Conservation (phyloP, 2,888 invertebrate species). For the Lycophotia porphyrea region DNA sequence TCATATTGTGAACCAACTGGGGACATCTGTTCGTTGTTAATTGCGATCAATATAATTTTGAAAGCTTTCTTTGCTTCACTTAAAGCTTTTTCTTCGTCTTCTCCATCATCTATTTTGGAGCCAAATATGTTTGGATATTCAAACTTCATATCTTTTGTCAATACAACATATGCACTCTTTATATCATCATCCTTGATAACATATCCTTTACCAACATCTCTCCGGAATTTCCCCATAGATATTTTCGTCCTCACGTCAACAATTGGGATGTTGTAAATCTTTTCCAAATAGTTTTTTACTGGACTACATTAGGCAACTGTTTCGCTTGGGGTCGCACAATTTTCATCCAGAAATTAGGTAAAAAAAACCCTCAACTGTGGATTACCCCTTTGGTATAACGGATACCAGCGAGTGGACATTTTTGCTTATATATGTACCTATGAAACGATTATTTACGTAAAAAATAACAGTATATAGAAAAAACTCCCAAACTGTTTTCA, state of each 20-base stretch:
- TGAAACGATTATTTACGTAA: background rate
- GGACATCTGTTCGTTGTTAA: conserved; percentile 92
- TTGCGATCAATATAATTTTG: conserved; percentile 91
- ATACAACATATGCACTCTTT: conserved; percentile 94
- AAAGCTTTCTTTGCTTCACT: conserved; percentile 91
- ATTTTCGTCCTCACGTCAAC: conserved; percentile 94
- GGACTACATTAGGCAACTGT: conserved; percentile 94
- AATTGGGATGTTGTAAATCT: conserved; percentile 97
- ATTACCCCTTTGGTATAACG: conserved; percentile 96
- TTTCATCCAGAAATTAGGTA: conserved; percentile 99
- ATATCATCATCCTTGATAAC: conserved; percentile 95
- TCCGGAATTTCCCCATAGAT: conserved; percentile 92
- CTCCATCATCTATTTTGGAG: conserved; percentile 87
- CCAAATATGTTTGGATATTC: conserved; percentile 94
- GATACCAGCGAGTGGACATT: conserved; percentile 92
- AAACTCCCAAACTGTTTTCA: background rate
- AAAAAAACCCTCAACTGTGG: conserved; percentile 97
- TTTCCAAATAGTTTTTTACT: conserved; percentile 97
- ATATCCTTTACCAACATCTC: conserved; percentile 91
- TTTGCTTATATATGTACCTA: conserved; percentile 13
- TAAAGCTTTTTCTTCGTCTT: conserved; percentile 90
- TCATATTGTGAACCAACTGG: conserved; percentile 95
- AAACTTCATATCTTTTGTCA: conserved; percentile 94
- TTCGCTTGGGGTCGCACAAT: conserved; percentile 92
- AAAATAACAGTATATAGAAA: background rate